Evolutionary conservation across 2,888 invertebrate genomes (phyloP).

Genomic region (Acrocyrtus sp.): DNA sequence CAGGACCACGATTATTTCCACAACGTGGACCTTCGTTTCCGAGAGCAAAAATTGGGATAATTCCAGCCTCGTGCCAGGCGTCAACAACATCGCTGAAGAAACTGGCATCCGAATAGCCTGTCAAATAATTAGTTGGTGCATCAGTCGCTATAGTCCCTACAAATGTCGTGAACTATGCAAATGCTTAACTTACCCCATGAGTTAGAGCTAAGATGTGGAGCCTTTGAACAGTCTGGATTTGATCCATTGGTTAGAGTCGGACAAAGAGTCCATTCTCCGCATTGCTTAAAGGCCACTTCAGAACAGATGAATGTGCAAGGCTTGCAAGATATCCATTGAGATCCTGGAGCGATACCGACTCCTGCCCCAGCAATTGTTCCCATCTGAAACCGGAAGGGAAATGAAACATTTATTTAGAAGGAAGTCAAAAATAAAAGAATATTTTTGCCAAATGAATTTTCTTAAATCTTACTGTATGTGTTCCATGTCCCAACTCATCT

Average conservation of each 20-base stretch:
- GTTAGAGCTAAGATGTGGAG: slow-evolving; percentile 35
- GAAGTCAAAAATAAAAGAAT: too few relatives aligned
- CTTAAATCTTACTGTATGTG: too few relatives aligned
- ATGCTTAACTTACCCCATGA: too few relatives aligned
- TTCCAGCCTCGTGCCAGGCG: slow-evolving; percentile 30
- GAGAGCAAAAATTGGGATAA: slow-evolving; percentile 39
- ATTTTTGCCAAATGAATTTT: too few relatives aligned
- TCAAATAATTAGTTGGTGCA: too few relatives aligned
- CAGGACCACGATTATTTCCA: slow-evolving; percentile 2
- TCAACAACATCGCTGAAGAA: slow-evolving; percentile 10
- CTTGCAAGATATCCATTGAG: slow-evolving; percentile 47
- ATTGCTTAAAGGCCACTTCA: slow-evolving; percentile 9
- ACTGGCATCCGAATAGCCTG: too few relatives aligned
- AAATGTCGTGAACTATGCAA: too few relatives aligned
- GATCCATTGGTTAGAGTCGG: slow-evolving; percentile 30
- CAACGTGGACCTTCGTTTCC: slow-evolving; percentile 30
- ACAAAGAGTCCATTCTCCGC: slow-evolving; percentile 42
- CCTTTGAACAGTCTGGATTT: slow-evolving; percentile 28
- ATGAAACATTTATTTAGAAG: too few relatives aligned
- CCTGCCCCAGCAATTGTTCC: slow-evolving; percentile 42
- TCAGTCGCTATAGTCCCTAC: too few relatives aligned
- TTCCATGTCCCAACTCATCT: slow-evolving; percentile 15
- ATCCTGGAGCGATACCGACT: slow-evolving; percentile 43
- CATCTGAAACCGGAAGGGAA: too few relatives aligned
- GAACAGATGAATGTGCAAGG: slow-evolving; percentile 30